phyloP scores from a whole-genome alignment of 2,113 vertebrate genomes.

The Poeciliopsis turrubarensis region DNA sequence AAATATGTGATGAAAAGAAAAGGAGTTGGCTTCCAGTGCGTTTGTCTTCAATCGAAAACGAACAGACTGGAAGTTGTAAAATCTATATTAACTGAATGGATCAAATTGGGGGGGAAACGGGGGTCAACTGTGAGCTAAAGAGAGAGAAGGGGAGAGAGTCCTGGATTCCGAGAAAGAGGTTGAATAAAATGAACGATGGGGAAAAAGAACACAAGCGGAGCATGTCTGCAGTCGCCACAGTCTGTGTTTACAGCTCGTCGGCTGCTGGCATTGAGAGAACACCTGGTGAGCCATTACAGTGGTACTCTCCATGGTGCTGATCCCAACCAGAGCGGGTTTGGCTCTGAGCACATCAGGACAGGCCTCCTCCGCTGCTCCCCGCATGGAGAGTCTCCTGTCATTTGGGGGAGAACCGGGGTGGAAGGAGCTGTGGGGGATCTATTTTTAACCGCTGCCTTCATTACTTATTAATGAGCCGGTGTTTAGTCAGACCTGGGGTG shows the following conservation, averaged over 20 bases:
- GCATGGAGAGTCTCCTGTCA: constrained; percentile 52
- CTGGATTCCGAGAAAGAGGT: constrained; percentile 22
- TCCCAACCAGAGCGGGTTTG: constrained; percentile 50
- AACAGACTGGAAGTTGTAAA: too few relatives aligned
- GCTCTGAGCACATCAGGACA: constrained; percentile 21
- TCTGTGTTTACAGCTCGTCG: constrained; percentile 66
- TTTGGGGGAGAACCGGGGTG: constrained; percentile 31
- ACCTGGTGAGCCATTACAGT: constrained; percentile 67
- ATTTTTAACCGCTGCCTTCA: constrained; percentile 75
- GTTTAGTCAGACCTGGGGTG: constrained; percentile 80
- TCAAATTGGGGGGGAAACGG: constrained; percentile 11
- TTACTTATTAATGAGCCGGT: constrained; percentile 80
- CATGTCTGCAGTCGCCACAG: constrained; percentile 62
- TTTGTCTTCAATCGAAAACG: too few relatives aligned
- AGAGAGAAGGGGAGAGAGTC: constrained; percentile 23
- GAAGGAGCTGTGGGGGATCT: constrained; percentile 39
- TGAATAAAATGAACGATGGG: constrained; percentile 17
- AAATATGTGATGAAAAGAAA: constrained; percentile 35
- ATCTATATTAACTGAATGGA: neutral
- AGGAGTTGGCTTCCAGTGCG: constrained; percentile 10
- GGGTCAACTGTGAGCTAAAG: constrained; percentile 7
- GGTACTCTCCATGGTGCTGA: constrained; percentile 77
- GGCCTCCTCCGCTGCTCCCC: constrained; percentile 48
- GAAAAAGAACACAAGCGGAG: constrained; percentile 58
- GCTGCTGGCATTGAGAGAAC: constrained; percentile 72